These are phyloP conservation scores for Saxidomus purpurata DNA, from an alignment of 1,140 invertebrate genomes.

Conservation along the genomic window DNA sequence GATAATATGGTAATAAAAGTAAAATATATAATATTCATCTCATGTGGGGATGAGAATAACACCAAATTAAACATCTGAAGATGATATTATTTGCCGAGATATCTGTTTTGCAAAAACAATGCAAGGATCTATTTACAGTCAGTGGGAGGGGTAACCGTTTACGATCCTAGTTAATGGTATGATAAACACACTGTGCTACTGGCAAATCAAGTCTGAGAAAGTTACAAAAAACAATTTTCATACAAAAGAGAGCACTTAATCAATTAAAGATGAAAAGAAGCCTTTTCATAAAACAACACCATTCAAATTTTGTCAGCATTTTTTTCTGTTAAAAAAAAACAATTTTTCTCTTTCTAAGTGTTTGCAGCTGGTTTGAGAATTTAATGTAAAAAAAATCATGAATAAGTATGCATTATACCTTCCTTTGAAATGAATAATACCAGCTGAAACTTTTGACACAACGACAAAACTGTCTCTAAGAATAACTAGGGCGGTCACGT, in stretches of 20 bases:
- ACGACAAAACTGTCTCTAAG: too few species aligned
- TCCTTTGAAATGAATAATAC: too few species aligned
- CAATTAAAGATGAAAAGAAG: slow-evolving; percentile 17
- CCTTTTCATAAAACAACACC: background rate
- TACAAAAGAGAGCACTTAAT: background rate
- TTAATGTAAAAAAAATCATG: too few species aligned
- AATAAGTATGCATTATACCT: too few species aligned
- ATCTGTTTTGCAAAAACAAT: background rate
- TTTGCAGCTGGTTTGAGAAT: background rate
- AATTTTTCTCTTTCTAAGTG: background rate
- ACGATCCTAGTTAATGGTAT: background rate
- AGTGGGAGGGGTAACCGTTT: background rate
- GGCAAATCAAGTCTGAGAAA: background rate
- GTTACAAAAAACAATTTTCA: background rate
- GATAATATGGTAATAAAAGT: background rate
- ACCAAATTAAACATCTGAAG: background rate
- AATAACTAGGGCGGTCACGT: too few species aligned
- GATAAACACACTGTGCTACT: background rate
- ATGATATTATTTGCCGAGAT: background rate
- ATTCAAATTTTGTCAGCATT: background rate
- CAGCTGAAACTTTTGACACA: too few species aligned
- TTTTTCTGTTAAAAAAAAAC: background rate
- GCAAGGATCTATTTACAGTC: background rate
- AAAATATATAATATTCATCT: background rate
- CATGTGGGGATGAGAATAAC: background rate